Conservation (phyloP, 2,888 invertebrate genomes). For the Coenonympha arcania region DNA sequence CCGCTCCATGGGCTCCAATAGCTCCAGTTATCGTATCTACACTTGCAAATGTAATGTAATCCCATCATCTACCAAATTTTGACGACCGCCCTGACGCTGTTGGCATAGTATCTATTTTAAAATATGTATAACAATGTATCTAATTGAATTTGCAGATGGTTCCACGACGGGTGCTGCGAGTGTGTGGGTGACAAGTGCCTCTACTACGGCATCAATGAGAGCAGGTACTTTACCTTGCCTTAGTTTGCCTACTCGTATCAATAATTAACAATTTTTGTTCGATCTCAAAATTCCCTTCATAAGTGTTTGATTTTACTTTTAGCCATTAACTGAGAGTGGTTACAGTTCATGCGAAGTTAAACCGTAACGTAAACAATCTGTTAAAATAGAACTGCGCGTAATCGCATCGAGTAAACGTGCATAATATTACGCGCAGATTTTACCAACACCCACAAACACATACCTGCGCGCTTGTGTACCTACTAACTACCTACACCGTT, state of each 20-base stretch:
- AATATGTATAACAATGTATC: not conserved
- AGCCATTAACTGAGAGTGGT: constrained; percentile 84
- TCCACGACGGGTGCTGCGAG: constrained; percentile 95
- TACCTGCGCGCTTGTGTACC: not conserved
- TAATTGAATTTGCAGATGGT: constrained; percentile 81
- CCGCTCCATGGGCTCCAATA: constrained; percentile 85
- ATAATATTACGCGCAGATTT: not conserved
- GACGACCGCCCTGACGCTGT: too few relatives aligned
- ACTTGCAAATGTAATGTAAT: constrained; percentile 93
- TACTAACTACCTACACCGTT: too few relatives aligned
- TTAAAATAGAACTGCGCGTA: constrained; percentile 12
- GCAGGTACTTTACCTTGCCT: constrained; percentile 74
- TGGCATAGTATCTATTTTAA: too few relatives aligned
- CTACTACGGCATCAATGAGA: constrained; percentile 91
- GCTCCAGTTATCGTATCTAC: constrained; percentile 72
- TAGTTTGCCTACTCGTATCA: too few relatives aligned
- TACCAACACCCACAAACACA: not conserved
- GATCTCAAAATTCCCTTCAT: too few relatives aligned
- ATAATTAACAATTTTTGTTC: too few relatives aligned
- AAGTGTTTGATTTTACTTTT: too few relatives aligned
- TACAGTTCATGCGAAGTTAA: constrained; percentile 1
- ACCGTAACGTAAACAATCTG: constrained; percentile 11
- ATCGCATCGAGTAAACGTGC: constrained; percentile 1
- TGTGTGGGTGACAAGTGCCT: constrained; percentile 91
- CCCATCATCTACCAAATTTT: too few relatives aligned